phyloP scores from a whole-genome alignment of 2,888 invertebrate species.

The Abscondita cerata region DNA sequence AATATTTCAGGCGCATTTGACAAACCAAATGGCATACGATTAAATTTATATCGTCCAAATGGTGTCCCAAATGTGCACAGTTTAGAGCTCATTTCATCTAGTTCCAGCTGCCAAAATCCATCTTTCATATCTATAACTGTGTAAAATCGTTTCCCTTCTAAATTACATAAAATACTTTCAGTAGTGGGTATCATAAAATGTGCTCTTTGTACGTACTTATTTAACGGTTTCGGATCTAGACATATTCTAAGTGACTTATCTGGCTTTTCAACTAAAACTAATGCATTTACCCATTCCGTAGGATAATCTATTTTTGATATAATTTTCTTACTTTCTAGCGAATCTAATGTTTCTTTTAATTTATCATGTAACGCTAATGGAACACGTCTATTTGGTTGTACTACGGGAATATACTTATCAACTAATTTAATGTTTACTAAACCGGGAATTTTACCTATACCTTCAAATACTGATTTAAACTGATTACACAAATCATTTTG shows the following conservation, averaged over 20 bases:
- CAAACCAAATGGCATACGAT: slow-evolving; percentile 32
- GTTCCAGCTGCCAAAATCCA: slow-evolving; percentile 29
- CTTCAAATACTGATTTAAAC: background rate
- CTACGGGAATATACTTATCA: no score
- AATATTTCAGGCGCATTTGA: slow-evolving; percentile 32
- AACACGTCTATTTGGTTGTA: background rate
- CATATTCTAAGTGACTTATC: slow-evolving; percentile 35
- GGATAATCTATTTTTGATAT: no score
- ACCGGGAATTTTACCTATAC: no score
- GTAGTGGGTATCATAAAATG: slow-evolving; percentile 12
- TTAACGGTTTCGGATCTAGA: slow-evolving; percentile 35
- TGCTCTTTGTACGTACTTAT: slow-evolving; percentile 31
- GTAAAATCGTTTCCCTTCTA: background rate
- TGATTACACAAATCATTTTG: background rate
- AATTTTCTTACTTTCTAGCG: no score
- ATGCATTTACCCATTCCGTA: slow-evolving; percentile 37
- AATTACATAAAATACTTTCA: background rate
- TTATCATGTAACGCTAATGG: no score
- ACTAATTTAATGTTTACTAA: no score
- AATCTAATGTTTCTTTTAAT: no score
- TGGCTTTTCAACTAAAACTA: no score
- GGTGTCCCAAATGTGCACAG: slow-evolving; percentile 36
- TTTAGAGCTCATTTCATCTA: slow-evolving; percentile 25
- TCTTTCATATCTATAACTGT: slow-evolving; percentile 8
- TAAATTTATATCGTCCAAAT: slow-evolving; percentile 33